phyloP scores from a whole-genome alignment of 2,888 invertebrate genomes.

The Leucoptera coffeella region DNA sequence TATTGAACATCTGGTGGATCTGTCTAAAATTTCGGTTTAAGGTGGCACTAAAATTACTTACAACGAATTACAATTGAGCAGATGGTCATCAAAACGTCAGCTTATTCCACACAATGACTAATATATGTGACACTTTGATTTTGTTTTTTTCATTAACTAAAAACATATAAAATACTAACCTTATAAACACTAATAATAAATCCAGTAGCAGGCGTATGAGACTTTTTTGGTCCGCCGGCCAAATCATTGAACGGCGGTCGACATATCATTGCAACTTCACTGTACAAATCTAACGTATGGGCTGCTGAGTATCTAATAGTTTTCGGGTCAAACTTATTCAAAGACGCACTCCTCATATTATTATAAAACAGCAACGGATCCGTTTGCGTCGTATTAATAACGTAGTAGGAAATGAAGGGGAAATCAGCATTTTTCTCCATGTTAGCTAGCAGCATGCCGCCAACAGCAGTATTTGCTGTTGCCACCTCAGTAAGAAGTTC shows the following conservation, averaged over 20 bases:
- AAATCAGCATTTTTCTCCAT: constrained; percentile 88
- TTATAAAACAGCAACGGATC: constrained; percentile 83
- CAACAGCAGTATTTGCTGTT: constrained; percentile 66
- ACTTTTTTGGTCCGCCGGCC: constrained; percentile 68
- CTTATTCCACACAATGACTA: too few species aligned
- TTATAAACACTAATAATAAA: constrained; percentile 91
- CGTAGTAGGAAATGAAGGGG: constrained; percentile 86
- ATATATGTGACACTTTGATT: too few species aligned
- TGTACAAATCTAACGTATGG: constrained; percentile 81
- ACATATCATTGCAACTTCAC: constrained; percentile 87
- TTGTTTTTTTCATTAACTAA: too few species aligned
- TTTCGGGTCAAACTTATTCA: constrained; percentile 83
- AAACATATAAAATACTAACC: too few species aligned
- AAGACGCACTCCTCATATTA: constrained; percentile 74
- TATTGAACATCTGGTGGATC: too few species aligned
- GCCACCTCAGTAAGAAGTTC: constrained; percentile 72
- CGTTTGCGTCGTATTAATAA: constrained; percentile 81
- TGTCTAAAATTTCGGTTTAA: too few species aligned
- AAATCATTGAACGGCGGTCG: constrained; percentile 78
- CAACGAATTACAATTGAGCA: too few species aligned
- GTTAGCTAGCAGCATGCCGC: constrained; percentile 79
- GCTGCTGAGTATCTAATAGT: constrained; percentile 73
- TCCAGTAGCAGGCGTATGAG: constrained; percentile 75
- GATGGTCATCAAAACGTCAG: too few species aligned
- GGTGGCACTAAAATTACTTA: too few species aligned